Conservation (phyloP, 2,888 invertebrate species). For the Scaptomyza caliginosa region DNA sequence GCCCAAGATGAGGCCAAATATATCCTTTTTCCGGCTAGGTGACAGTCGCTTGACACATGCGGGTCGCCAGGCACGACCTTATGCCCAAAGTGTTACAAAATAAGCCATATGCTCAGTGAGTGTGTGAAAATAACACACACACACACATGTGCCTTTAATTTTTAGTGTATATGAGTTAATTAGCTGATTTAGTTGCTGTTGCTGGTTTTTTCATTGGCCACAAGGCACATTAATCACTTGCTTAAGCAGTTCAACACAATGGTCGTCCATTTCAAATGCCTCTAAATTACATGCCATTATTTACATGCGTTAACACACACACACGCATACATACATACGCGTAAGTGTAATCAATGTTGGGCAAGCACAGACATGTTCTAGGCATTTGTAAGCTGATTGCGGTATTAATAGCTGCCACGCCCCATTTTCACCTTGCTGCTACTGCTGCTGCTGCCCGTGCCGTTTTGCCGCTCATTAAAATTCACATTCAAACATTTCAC, state of each 20-base stretch:
- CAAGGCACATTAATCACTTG: constrained; percentile 44
- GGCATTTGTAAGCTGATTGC: constrained; percentile 64
- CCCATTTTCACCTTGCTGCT: constrained; percentile 10
- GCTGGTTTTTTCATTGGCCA: constrained; percentile 27
- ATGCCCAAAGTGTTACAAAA: constrained; percentile 49
- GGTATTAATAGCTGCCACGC: constrained; percentile 41
- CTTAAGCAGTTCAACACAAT: constrained; percentile 18
- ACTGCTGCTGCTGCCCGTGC: background rate
- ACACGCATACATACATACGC: constrained; percentile 5
- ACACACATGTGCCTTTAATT: constrained; percentile 27
- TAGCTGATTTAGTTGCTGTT: constrained; percentile 64
- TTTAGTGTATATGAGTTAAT: constrained; percentile 68
- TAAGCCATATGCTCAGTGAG: constrained; percentile 29
- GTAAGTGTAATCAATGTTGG: constrained; percentile 7
- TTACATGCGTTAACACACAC: constrained; percentile 28
- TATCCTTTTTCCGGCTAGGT: constrained; percentile 49
- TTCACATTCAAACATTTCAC: constrained; percentile 64
- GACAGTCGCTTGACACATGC: constrained; percentile 67
- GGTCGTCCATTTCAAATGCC: constrained; percentile 30
- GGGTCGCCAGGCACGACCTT: constrained; percentile 43
- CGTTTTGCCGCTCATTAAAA: constrained; percentile 66
- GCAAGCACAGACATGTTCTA: background rate
- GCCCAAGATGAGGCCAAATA: constrained; percentile 6
- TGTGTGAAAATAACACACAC: background rate
- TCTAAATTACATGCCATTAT: constrained; percentile 50